Conservation (phyloP, 2,888 invertebrate genomes). For the Camponotus fellah region DNA sequence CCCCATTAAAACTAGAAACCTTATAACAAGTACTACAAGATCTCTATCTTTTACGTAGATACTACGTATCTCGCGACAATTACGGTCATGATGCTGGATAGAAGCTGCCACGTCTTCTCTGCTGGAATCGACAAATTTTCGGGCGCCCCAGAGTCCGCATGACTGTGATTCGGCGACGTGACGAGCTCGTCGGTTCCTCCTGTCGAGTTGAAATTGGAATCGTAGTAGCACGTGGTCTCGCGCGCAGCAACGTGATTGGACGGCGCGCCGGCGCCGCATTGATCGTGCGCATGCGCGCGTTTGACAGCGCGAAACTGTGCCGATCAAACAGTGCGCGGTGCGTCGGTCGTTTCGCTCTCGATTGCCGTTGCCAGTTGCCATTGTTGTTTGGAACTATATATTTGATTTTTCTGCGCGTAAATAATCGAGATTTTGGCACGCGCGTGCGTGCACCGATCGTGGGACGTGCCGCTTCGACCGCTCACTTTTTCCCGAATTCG, state of each 20-base stretch:
- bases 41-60: slow-evolving; percentile 67
- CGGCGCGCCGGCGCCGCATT: slow-evolving; percentile 52
- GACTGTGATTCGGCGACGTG: slow-evolving; percentile 77
- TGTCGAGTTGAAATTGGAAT: slow-evolving; percentile 71
- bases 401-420: slow-evolving; percentile 62
- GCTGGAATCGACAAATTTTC: slow-evolving; percentile 42
- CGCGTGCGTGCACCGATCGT: slow-evolving; percentile 74
- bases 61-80: slow-evolving; percentile 74
- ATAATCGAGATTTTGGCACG: slow-evolving; percentile 70
- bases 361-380: slow-evolving; percentile 10
- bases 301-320: slow-evolving; percentile 57
- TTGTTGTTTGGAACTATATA: slow-evolving; percentile 75
- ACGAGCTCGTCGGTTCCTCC: slow-evolving; percentile 81
- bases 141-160: slow-evolving; percentile 61
- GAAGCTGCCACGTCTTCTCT: slow-evolving; percentile 58
- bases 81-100: slow-evolving; percentile 66
- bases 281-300: slow-evolving; percentile 26
- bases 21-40: no score
- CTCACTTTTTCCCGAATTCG: slow-evolving; percentile 79
- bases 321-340: slow-evolving; percentile 22
- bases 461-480: slow-evolving; percentile 64
- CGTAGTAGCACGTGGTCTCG: slow-evolving; percentile 52
- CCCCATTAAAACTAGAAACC: background rate
- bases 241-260: slow-evolving; percentile 53
- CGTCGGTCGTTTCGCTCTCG: slow-evolving; percentile 33